Base-by-base conservation (phyloP, 2,113 vertebrate species). In the Boleophthalmus pectinirostris region DNA sequence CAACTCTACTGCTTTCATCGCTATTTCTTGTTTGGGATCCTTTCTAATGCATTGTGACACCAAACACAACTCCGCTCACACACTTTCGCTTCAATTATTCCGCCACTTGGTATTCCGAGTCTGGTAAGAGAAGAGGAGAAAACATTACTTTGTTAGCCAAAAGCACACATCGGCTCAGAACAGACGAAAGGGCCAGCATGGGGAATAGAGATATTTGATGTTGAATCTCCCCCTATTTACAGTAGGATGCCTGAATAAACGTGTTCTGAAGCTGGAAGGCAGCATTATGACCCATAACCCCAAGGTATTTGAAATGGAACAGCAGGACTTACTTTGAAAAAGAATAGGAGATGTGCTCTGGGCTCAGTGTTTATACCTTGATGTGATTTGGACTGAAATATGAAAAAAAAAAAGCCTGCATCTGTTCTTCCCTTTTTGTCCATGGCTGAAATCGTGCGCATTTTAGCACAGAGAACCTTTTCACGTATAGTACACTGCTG, bases 381-480 rank as follows among this genome's bases (percentile, higher is more conserved):
- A 91, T 92, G 89, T 88, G 87, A 92, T 92, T 90, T 92, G 85
- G 88, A 88, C 79, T 90, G 87, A 89, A 91, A 90, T 87, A 82
- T 67, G 60, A 73, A 29, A 83, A 88, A 83, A 88, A 29, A 84
- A 81, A 73, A 58, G 60, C 66, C 82, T 80, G 82, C 85, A 81
- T 87, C 86, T 83, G 75, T 81, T 84, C 73, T 86, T 77, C 84
- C 49, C 77, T 64, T 76, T 88, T 85, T 20, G 75, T 87, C 69
- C 60, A 51, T 73, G 73, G 82, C 74, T 72, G 80, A 85, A 88
- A 85, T 83, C 77, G 78, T 23, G 18, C 73, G 75, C 71, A 85
- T 89, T 87, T 89, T 87, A 74, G 82, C 66, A 74, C 67, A 47
- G 64, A 33, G 57, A 85, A 73, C 73, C 71, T 68, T 38, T 87